Evolutionary conservation across 2,797 vertebrate genomes (phyloP).

Genomic region (Acrocephalus scirpaceus): DNA sequence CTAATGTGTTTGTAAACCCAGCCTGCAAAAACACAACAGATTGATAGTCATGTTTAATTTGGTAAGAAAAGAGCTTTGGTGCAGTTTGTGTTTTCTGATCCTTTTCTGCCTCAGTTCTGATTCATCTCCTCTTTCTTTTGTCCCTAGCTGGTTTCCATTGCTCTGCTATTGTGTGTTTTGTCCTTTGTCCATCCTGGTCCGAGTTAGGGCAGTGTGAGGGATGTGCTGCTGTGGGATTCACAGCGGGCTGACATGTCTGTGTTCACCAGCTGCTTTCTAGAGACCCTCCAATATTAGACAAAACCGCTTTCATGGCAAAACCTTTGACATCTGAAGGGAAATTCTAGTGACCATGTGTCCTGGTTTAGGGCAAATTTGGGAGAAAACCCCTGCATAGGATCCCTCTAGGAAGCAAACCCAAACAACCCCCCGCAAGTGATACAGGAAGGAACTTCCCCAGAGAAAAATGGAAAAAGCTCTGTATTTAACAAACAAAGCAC

Average conservation of each 20-base stretch:
- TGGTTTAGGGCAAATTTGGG: too few species aligned
- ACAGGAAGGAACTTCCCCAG: too few species aligned
- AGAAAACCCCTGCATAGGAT: too few species aligned
- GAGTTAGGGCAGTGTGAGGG: not conserved
- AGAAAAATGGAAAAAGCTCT: too few species aligned
- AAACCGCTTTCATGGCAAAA: not conserved
- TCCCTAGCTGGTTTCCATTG: not conserved
- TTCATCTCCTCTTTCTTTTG: not conserved
- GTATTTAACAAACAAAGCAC: too few species aligned
- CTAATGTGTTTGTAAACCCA: slow-evolving; percentile 64
- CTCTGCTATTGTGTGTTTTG: not conserved
- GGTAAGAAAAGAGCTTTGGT: not conserved
- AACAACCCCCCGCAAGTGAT: too few species aligned
- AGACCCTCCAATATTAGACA: not conserved
- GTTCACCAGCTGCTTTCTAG: not conserved
- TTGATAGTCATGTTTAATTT: not conserved
- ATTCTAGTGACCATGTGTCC: fast-evolving
- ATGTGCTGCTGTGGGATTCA: not conserved
- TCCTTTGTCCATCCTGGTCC: not conserved
- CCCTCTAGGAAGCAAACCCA: too few species aligned
- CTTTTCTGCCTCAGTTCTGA: not conserved
- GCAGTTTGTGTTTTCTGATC: not conserved
- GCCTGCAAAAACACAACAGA: not conserved
- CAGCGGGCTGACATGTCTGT: not conserved
- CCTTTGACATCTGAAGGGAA: not conserved